phyloP scores from a whole-genome alignment of 1,140 invertebrate genomes.

The Philopotamus ludificatus region DNA sequence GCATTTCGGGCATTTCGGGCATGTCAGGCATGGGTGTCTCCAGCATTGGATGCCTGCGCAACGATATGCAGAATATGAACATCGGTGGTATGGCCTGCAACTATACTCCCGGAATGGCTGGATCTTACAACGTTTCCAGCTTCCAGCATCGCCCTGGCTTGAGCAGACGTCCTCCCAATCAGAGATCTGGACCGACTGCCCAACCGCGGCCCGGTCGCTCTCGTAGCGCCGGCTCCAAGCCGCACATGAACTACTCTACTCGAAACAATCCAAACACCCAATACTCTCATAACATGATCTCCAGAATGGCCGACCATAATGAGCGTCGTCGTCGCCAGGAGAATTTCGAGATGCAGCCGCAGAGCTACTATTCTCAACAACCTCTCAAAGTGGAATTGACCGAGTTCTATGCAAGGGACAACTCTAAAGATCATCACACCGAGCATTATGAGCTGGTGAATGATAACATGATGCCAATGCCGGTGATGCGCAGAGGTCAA shows the following conservation, averaged over 20 bases:
- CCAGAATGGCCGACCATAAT: constrained; percentile 54
- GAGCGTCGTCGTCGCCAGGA: constrained; percentile 55
- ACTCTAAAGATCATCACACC: constrained; percentile 65
- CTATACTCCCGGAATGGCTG: constrained; percentile 53
- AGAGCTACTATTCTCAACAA: constrained; percentile 55
- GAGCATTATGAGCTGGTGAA: constrained; percentile 64
- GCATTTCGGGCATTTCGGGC: constrained; percentile 53
- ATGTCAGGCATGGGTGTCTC: constrained; percentile 49
- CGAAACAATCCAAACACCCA: constrained; percentile 54
- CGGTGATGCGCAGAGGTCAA: constrained; percentile 63
- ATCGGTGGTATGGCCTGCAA: constrained; percentile 55
- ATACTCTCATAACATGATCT: constrained; percentile 54
- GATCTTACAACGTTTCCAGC: constrained; percentile 54
- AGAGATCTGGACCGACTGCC: constrained; percentile 52
- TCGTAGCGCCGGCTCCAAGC: constrained; percentile 49
- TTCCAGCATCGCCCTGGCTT: constrained; percentile 54
- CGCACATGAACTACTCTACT: constrained; percentile 51
- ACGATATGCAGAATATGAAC: constrained; percentile 49
- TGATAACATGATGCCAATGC: constrained; percentile 53
- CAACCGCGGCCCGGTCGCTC: constrained; percentile 53
- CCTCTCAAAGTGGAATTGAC: constrained; percentile 61
- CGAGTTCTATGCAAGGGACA: constrained; percentile 65
- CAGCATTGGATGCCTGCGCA: constrained; percentile 50
- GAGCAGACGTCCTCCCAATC: constrained; percentile 53
- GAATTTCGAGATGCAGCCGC: constrained; percentile 53